These are phyloP conservation scores for Caenorhabditis drosophilae DNA, from an alignment of 2,888 invertebrate species.

Conservation along the genomic window DNA sequence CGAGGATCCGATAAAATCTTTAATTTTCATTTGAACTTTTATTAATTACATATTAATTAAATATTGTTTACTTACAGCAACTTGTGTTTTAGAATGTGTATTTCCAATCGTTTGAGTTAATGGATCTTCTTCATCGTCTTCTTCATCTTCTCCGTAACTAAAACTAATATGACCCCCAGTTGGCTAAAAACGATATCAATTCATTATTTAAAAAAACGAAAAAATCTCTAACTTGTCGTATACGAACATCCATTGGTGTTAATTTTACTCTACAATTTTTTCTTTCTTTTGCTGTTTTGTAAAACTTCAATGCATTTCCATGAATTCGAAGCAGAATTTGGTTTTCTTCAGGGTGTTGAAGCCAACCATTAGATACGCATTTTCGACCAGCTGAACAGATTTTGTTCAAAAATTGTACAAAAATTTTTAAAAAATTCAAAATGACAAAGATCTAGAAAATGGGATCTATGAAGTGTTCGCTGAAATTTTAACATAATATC, in stretches of 20 bases:
- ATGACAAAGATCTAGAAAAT: too few relatives aligned
- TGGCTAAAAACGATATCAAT: conserved; percentile 14
- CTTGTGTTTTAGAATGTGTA: conserved; percentile 42
- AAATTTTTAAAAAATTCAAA: too few relatives aligned
- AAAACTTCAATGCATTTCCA: conserved; percentile 66
- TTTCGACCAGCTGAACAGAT: conserved; percentile 58
- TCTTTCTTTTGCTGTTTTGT: conserved; percentile 57
- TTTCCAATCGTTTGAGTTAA: conserved; percentile 15
- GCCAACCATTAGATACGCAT: conserved; percentile 64
- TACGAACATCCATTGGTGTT: conserved; percentile 64
- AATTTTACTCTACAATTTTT: conserved; percentile 58
- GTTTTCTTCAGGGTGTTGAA: conserved; percentile 59
- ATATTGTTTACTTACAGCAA: conserved; percentile 41
- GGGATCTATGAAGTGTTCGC: too few relatives aligned
- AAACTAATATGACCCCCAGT: conserved; percentile 30
- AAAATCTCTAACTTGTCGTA: conserved; percentile 19
- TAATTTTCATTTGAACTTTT: conserved; percentile 9
- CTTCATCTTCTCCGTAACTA: conserved; percentile 44
- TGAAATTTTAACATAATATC: too few relatives aligned
- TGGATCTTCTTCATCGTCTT: conserved; percentile 35
- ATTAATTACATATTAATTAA: background rate
- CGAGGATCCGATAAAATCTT: conserved; percentile 49
- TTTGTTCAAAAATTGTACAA: too few relatives aligned
- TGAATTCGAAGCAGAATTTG: conserved; percentile 60
- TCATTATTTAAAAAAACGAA: background rate